Evolutionary conservation across 2,797 vertebrate species (phyloP), one percentile per base, ranked within the genome.

Genomic region (Pseudochromis fuscus): DNA sequence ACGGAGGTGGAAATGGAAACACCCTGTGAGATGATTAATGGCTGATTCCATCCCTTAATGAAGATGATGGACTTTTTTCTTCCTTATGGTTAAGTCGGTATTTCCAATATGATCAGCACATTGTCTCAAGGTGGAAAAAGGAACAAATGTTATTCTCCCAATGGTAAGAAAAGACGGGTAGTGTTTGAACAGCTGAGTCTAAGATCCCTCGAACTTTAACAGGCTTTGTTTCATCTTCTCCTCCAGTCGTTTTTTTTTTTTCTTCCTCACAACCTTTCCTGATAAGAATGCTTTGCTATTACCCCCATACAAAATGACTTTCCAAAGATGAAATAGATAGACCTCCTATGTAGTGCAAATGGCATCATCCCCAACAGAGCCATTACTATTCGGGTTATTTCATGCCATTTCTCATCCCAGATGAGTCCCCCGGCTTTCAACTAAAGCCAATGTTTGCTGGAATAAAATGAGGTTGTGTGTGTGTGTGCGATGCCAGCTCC

Each of bases 381-480:
- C 57, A 72, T 74, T 69, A 67, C 78, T 37, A 12, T 67, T 79
- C 67, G 73, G 67, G 76, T 77, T 60, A 69, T 79, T 82, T 75
- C 62, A 19, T 68, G 49, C 35, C 61, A 70, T 73, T 85, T 81
- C 57, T 81, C 65, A 72, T 80, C 77, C 7, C 69, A 62, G 73
- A 80, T 72, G 82, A 78, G 63, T 74, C 76, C 74, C 56, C 24
- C 3, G 13, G 51, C 56, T 72, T 75, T 78, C 65, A 33, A 73
- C 63, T 49, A 53, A 56, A 77, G 57, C 67, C 67, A 62, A 1
- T 66, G 67, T 75, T 74, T 81, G 65, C 46, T 49, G 76, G 49
- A 51, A 63, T 58, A 56, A 75, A 72, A 66, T 37, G 50, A 75
- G 66, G 28, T 33, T 67, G 50, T 57, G 51, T 25, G 35, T 19